phyloP scores from a whole-genome alignment of 2,797 vertebrate genomes.

The Hephaestus fuliginosus region DNA sequence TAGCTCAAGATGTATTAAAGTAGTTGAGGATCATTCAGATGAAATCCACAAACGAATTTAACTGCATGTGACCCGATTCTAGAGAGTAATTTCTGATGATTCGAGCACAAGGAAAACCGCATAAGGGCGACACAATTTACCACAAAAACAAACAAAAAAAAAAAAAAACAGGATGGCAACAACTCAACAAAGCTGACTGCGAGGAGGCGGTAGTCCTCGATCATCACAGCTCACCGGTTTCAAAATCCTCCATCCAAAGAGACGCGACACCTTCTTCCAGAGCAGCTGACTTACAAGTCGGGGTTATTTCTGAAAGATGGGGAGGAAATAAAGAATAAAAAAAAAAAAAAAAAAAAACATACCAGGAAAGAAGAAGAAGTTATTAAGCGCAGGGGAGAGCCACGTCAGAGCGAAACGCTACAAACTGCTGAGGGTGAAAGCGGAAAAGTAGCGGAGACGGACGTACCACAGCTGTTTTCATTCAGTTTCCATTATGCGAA shows the following conservation, averaged over 20 bases:
- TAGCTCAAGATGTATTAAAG: neutral
- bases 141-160: too few species aligned
- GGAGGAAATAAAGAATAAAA: too few species aligned
- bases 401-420: slow-evolving; percentile 19
- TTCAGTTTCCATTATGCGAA: slow-evolving; percentile 71
- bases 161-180: slow-evolving; percentile 28
- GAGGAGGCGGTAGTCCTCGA: too few species aligned
- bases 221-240: slow-evolving; percentile 71
- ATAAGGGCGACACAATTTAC: slow-evolving; percentile 1
- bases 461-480: slow-evolving; percentile 61
- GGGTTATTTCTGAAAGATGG: slow-evolving; percentile 41
- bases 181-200: neutral
- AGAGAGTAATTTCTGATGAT: neutral
- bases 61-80: neutral
- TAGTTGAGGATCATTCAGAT: neutral
- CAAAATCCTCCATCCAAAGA: slow-evolving; percentile 73
- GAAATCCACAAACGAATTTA: neutral
- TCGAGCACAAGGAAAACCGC: neutral
- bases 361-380: slow-evolving; percentile 68
- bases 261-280: slow-evolving; percentile 41
- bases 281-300: slow-evolving; percentile 55
- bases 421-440: slow-evolving; percentile 9
- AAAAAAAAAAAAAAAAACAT: neutral
- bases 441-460: slow-evolving; percentile 62
- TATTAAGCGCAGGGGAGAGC: slow-evolving; percentile 48